Evolutionary conservation across 2,888 invertebrate species (phyloP).

Genomic region (Macaria notata): DNA sequence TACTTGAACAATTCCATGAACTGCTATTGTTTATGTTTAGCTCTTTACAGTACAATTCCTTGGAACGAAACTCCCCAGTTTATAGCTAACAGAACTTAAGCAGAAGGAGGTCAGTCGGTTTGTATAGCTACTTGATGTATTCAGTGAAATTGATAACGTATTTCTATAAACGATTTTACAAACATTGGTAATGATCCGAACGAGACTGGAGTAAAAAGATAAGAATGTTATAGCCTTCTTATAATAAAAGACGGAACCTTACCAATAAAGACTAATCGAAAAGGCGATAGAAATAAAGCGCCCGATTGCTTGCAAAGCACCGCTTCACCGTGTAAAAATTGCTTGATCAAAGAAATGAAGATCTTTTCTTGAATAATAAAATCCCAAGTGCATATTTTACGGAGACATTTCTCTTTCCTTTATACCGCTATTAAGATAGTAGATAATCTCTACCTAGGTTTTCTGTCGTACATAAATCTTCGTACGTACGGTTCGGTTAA

Average conservation of each 20-base stretch:
- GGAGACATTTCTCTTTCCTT: constrained; percentile 15
- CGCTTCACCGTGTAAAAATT: constrained; percentile 24
- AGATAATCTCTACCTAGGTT: constrained; percentile 18
- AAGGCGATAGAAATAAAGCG: constrained; percentile 27
- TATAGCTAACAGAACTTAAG: too few relatives aligned
- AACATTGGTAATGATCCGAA: constrained; percentile 19
- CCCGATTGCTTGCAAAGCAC: constrained; percentile 25
- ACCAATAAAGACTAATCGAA: constrained; percentile 27
- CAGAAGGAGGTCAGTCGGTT: not conserved
- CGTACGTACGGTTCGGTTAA: constrained; percentile 4
- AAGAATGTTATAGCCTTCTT: constrained; percentile 24
- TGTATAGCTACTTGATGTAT: not conserved
- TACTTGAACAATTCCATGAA: too few relatives aligned
- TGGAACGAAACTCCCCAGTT: too few relatives aligned
- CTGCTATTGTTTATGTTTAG: too few relatives aligned
- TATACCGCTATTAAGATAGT: constrained; percentile 18
- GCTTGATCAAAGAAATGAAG: constrained; percentile 23
- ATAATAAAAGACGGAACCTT: constrained; percentile 26
- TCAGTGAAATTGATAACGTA: too few relatives aligned
- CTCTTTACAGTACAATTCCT: too few relatives aligned
- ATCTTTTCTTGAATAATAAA: constrained; percentile 25
- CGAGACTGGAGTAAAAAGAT: constrained; percentile 20
- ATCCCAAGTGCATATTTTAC: constrained; percentile 20
- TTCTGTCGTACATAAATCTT: constrained; percentile 8
- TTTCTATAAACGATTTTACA: constrained; percentile 1